Evolutionary conservation across 2,797 vertebrate species (phyloP).

Genomic region (Acanthornis magna): DNA sequence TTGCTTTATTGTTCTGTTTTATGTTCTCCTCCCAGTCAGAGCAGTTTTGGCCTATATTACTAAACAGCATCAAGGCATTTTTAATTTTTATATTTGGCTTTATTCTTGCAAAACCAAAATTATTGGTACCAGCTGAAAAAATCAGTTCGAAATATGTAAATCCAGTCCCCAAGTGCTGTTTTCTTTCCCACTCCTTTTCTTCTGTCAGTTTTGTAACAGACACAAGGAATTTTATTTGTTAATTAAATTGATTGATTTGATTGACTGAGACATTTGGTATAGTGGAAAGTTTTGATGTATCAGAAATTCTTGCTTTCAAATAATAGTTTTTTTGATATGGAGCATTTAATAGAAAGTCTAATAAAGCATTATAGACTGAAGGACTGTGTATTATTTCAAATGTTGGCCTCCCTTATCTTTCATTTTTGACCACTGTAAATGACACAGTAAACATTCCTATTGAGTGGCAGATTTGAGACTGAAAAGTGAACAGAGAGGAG

Average conservation of each 20-base stretch:
- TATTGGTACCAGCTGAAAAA: not conserved
- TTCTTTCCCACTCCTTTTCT: not conserved
- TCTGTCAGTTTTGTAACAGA: not conserved
- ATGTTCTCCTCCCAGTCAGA: not conserved
- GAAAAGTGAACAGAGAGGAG: not conserved
- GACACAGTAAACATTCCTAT: not conserved
- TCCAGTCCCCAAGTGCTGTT: not conserved
- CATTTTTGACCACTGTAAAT: not conserved
- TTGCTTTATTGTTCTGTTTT: constrained; percentile 12
- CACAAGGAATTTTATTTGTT: not conserved
- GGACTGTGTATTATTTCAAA: not conserved
- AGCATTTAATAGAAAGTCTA: not conserved
- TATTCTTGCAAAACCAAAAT: not conserved
- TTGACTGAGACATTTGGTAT: not conserved
- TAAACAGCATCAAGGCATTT: not conserved
- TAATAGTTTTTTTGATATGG: not conserved
- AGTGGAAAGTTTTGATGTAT: not conserved
- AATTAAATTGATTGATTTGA: not conserved
- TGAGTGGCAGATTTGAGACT: not conserved
- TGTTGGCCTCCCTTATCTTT: not conserved
- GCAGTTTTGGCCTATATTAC: not conserved
- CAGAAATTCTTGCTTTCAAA: not conserved
- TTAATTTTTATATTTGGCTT: not conserved
- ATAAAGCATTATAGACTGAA: not conserved
- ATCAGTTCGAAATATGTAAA: not conserved